Percentiles rank a stretch among this genome's conserved stretches.
These are phyloP conservation scores for Athalia cordata DNA, from an alignment of 2,888 invertebrate genomes.

Conservation along the genomic window DNA sequence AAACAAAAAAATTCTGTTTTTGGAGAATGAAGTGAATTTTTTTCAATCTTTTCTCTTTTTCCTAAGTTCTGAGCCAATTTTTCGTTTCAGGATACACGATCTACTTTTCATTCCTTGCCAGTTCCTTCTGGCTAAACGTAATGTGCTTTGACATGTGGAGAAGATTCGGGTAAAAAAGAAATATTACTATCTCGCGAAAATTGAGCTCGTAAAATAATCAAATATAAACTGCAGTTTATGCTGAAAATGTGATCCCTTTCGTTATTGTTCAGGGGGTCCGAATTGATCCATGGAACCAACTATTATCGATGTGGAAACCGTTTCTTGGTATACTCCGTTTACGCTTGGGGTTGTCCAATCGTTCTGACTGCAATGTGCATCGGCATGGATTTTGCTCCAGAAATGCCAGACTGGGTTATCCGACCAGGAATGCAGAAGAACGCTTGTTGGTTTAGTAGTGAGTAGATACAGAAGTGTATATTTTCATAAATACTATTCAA, in stretches of 20 bases:
- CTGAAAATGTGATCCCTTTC: background rate
- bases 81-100: constrained; percentile 82
- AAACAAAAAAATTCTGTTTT: too few species aligned
- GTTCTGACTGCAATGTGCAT: constrained; percentile 75
- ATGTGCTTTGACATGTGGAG: constrained; percentile 93
- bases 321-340: constrained; percentile 79
- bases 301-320: constrained; percentile 75
- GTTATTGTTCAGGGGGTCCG: constrained; percentile 74
- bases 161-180: constrained; percentile 82
- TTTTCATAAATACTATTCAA: too few species aligned
- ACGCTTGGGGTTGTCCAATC: constrained; percentile 82
- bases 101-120: constrained; percentile 86
- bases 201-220: background rate
- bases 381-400: constrained; percentile 76
- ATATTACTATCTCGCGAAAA: background rate
- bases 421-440: constrained; percentile 75
- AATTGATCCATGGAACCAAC: constrained; percentile 67
- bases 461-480: constrained; percentile 55
- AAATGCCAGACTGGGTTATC: constrained; percentile 72
- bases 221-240: background rate
- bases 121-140: constrained; percentile 91
- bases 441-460: constrained; percentile 78
- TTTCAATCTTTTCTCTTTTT: too few species aligned
- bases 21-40: too few species aligned
- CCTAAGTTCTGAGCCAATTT: background rate